phyloP scores from a whole-genome alignment of 1,140 invertebrate genomes.

The Cryptotermes secundus region DNA sequence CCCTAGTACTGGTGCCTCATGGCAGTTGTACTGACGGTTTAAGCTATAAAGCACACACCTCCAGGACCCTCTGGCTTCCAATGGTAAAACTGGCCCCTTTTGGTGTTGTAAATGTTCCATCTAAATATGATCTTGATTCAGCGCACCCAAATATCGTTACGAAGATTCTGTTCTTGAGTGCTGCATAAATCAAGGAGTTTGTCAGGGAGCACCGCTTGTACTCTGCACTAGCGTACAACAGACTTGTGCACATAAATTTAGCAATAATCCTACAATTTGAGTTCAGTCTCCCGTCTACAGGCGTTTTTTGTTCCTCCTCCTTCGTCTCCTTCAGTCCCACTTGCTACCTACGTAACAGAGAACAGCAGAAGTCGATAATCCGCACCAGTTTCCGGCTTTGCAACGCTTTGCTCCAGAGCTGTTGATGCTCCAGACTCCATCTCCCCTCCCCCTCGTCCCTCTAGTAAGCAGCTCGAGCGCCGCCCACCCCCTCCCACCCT shows the following conservation, averaged over 20 bases:
- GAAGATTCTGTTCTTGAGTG: neutral
- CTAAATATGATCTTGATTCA: neutral
- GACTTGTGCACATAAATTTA: neutral
- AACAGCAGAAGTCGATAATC: slow-evolving; percentile 7
- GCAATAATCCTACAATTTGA: slow-evolving; percentile 13
- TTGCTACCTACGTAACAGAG: neutral
- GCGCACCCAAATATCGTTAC: neutral
- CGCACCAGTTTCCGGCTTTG: slow-evolving; percentile 6
- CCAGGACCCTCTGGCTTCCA: too few relatives aligned
- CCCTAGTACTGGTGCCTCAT: too few relatives aligned
- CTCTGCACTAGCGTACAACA: neutral
- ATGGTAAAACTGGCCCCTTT: too few relatives aligned
- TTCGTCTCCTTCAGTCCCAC: neutral
- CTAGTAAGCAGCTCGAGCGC: neutral
- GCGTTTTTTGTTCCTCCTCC: neutral
- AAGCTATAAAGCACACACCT: too few relatives aligned
- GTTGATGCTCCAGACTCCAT: slow-evolving; percentile 8
- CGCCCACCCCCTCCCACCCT: neutral
- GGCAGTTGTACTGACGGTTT: too few relatives aligned
- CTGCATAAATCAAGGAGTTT: neutral
- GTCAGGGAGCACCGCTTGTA: neutral
- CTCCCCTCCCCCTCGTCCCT: neutral
- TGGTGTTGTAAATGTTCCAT: too few relatives aligned
- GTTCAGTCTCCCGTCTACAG: neutral
- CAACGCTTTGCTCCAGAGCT: neutral